Conservation (phyloP, 2,113 vertebrate species). For the Phyllostomus discolor region DNA sequence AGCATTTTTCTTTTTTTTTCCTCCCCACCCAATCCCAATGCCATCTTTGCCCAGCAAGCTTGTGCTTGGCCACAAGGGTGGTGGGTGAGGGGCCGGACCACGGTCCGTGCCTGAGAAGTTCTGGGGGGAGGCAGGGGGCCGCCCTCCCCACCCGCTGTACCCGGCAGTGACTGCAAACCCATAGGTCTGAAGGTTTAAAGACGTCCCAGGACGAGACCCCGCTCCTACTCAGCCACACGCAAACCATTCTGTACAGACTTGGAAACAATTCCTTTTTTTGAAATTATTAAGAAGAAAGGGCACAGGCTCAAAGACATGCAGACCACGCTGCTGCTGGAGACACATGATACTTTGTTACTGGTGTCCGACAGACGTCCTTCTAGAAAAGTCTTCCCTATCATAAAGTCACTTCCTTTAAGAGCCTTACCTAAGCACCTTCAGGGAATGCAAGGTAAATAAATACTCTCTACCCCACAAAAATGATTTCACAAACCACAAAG, state of each 20-base stretch:
- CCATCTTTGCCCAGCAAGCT: not conserved
- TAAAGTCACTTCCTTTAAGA: not conserved
- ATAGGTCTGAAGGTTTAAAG: fast-evolving
- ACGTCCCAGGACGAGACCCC: not conserved
- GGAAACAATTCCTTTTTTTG: not conserved
- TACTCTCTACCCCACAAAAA: not conserved
- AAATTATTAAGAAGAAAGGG: not conserved
- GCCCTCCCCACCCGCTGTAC: fast-evolving
- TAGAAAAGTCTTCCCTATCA: not conserved
- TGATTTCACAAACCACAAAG: not conserved
- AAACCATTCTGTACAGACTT: not conserved
- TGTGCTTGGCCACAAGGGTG: not conserved
- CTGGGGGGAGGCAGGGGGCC: not conserved
- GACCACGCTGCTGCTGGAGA: not conserved
- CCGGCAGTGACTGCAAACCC: not conserved
- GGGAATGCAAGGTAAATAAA: not conserved
- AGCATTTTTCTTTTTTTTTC: not conserved
- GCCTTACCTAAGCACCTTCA: not conserved
- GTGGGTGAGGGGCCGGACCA: not conserved
- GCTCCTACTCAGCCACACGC: not conserved
- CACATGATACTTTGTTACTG: fast-evolving
- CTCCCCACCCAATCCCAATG: not conserved
- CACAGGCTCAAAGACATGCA: not conserved
- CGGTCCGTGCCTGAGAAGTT: not conserved
- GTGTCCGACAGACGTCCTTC: not conserved